These are phyloP conservation scores for Lerema accius DNA, from an alignment of 1,140 invertebrate species.

Conservation along the genomic window DNA sequence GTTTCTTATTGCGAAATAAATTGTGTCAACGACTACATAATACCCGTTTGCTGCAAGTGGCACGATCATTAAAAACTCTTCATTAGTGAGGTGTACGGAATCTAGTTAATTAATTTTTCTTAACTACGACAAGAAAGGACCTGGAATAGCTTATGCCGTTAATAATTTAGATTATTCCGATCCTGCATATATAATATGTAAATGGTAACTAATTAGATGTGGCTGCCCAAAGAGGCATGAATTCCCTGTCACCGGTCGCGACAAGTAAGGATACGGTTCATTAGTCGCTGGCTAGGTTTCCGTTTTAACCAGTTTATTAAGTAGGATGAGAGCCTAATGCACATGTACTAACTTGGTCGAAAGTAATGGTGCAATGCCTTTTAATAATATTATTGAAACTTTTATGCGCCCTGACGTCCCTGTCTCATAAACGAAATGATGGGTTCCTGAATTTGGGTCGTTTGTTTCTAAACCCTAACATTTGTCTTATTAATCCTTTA, in stretches of 20 bases:
- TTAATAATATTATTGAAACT: slow-evolving; percentile 27
- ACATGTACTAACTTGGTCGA: slow-evolving; percentile 4
- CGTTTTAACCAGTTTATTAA: slow-evolving; percentile 65
- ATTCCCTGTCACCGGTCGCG: slow-evolving; percentile 41
- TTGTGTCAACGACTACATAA: background rate
- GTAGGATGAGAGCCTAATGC: slow-evolving; percentile 33
- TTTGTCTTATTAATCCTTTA: too few relatives aligned
- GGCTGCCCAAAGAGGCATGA: slow-evolving; percentile 47
- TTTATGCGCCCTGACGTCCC: background rate
- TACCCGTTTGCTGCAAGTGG: background rate
- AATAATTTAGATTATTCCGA: slow-evolving; percentile 24
- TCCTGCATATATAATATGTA: slow-evolving; percentile 38
- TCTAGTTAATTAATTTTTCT: background rate
- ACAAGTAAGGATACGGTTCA: slow-evolving; percentile 68
- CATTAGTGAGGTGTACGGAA: background rate
- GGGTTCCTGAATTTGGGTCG: too few relatives aligned
- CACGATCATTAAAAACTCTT: background rate
- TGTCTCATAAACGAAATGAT: background rate
- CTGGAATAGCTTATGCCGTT: background rate
- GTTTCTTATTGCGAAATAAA: background rate
- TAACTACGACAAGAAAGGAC: too few relatives aligned
- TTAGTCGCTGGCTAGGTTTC: slow-evolving; percentile 70
- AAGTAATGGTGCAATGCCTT: slow-evolving; percentile 21
- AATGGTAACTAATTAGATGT: slow-evolving; percentile 38
- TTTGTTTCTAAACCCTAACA: too few relatives aligned